Base-by-base conservation (phyloP, 2,888 invertebrate genomes). In the Lypha dubia region DNA sequence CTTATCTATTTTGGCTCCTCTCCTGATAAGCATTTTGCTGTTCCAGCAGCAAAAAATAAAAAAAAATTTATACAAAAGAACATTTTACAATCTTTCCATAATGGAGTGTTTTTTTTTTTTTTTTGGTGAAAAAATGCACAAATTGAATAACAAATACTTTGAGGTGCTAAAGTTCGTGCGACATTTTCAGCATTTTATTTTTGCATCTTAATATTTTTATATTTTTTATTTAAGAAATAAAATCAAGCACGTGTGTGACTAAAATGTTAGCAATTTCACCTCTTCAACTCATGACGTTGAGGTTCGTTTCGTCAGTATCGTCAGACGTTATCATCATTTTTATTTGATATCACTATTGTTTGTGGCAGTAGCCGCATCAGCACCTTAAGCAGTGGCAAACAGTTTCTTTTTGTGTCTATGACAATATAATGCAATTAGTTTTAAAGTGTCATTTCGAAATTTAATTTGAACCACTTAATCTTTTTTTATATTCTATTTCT, bases 101-200 rank as follows among this genome's bases (percentile, higher is more conserved):
- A 60, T 46, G 17, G 9, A n/a, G n/a, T n/a, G n/a, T n/a, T n/a
- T n/a, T n/a, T n/a, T n/a, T n/a, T n/a, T n/a, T n/a, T n/a, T n/a
- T 58, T 56, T 53, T 32, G 22, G 56, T 79, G 32, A 28, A 13
- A 51, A 60, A 67, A 32, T 68, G 74, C 74, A 80, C 51, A 67
- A 74, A 60, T 67, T 80, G 65, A 65, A 67, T 67, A 79, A 67
- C 46, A 79, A 73, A 44, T 60, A 32, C 51, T 67, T n/a, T 67
- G 28, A 53, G 49, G 46, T 65, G 71, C 49, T 60, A 51, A 73
- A 60, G 56, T 73, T 65, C 63, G 15, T 65, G 38, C 17, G 63
- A 74, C n/a, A 22, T 58, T 51, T 22, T 41, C 17, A 62, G 24
- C 17, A 24, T 15, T 65, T 41, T n/a, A 62, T 67, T 11, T 63